Evolutionary conservation across 2,888 invertebrate genomes (phyloP).

Genomic region (Morpho achilles): DNA sequence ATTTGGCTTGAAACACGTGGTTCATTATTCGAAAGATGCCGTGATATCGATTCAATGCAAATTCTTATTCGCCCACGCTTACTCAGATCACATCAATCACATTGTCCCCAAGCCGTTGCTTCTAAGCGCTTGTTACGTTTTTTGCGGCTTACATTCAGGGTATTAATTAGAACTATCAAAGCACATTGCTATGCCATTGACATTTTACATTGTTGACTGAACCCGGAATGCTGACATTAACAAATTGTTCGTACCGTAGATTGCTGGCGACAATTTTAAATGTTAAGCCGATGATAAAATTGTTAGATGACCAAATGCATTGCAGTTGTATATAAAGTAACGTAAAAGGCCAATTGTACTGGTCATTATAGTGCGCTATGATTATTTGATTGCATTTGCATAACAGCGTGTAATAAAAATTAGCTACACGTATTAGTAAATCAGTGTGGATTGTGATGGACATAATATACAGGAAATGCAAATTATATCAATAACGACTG

Average conservation of each 20-base stretch:
- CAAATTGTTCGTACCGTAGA: slow-evolving; percentile 35
- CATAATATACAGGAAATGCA: not conserved
- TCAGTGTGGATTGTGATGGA: not conserved
- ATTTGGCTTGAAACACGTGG: slow-evolving; percentile 42
- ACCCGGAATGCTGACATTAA: slow-evolving; percentile 64
- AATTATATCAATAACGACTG: no score
- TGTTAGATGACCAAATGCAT: slow-evolving; percentile 19
- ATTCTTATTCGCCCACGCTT: slow-evolving; percentile 56
- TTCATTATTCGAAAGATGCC: slow-evolving; percentile 55
- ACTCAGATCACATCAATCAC: slow-evolving; percentile 64
- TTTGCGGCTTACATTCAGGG: slow-evolving; percentile 50
- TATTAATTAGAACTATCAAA: slow-evolving; percentile 61
- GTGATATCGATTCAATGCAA: slow-evolving; percentile 71
- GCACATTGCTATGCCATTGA: slow-evolving; percentile 51
- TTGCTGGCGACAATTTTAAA: slow-evolving; percentile 32
- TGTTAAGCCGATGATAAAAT: slow-evolving; percentile 22
- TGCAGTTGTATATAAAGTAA: slow-evolving; percentile 17
- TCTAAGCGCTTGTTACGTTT: slow-evolving; percentile 45
- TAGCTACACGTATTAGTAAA: not conserved
- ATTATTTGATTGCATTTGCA: slow-evolving; percentile 1
- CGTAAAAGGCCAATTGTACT: slow-evolving; percentile 7
- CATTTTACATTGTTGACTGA: slow-evolving; percentile 62
- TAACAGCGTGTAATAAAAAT: not conserved
- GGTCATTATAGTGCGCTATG: slow-evolving; percentile 1
- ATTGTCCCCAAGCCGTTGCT: slow-evolving; percentile 45